Evolutionary conservation across 2,888 invertebrate genomes (phyloP), one percentile per base, ranked within the genome.

Genomic region (Drosophila kambysellisi): DNA sequence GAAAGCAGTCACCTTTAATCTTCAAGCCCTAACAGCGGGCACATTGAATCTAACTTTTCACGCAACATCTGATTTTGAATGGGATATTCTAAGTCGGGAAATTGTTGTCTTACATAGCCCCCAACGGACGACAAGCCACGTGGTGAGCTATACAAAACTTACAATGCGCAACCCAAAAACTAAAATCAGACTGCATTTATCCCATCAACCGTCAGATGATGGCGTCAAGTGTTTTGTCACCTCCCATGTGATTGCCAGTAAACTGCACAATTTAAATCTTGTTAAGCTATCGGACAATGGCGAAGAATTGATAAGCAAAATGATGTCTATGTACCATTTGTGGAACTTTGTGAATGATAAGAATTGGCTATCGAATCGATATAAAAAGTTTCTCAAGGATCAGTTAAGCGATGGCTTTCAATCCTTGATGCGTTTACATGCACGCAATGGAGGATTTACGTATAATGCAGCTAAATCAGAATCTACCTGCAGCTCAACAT

Each of bases 231-330:
- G 80, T 33, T 32, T 33, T 15, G 32, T 65, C 4, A 72, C 35
- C 35, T 35, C 48, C 2, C 48, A 70, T n/a, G 0, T 68, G 3
- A 12, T 77, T n/a, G 43, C 35, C 3, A 63, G 53, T 2, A 59
- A 48, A 11, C 29, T 74, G 12, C 25, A 41, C 0, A 52, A 17
- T 8, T 1, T 56, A 0, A 51, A 33, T 1, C 2, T 8, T 0
- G 17, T 79, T 15, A 2, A 50, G 9, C 17, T 35, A 1, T n/a
- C 50, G 0, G 69, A 75, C 20, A 74, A 71, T 35, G 54, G 54
- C 11, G 76, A 81, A 43, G 52, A 72, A n/a, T 6, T 74, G 37
- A 74, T 81, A 5, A 72, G 68, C n/a, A 79, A 72, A 17, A 8
- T 81, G 48, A 15, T 79, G 12, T 51, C 59, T 2, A 43, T 29